phyloP scores from a whole-genome alignment of 2,797 vertebrate species.

The Cercopithecus petaurista region DNA sequence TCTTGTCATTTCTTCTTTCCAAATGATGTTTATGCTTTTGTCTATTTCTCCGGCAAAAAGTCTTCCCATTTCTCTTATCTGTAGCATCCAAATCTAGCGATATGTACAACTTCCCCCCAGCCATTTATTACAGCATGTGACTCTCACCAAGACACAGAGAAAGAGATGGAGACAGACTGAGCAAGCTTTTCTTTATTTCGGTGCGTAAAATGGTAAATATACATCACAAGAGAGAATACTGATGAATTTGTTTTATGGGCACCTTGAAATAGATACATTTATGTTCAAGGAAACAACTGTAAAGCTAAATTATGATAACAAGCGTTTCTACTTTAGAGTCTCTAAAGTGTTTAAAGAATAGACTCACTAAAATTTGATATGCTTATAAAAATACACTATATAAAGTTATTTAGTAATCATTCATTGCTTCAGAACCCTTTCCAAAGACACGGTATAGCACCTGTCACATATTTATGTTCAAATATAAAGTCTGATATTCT shows the following conservation, averaged over 20 bases:
- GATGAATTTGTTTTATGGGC: slow-evolving; percentile 31
- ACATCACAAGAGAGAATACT: not conserved
- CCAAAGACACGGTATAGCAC: not conserved
- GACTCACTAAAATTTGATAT: slow-evolving; percentile 51
- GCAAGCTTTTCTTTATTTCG: not conserved
- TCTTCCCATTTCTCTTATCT: not conserved
- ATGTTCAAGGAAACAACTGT: slow-evolving; percentile 6
- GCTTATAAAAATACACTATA: slow-evolving; percentile 27
- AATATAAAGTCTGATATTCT: not conserved
- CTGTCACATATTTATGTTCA: slow-evolving; percentile 17
- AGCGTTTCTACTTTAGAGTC: slow-evolving; percentile 50
- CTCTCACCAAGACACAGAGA: not conserved
- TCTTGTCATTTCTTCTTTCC: not conserved
- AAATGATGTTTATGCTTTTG: not conserved
- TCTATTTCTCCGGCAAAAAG: not conserved
- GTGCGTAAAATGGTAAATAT: not conserved
- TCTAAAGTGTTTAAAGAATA: slow-evolving; percentile 34
- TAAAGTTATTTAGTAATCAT: slow-evolving; percentile 48
- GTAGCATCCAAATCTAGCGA: not conserved
- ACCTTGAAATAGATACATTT: slow-evolving; percentile 43
- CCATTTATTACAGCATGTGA: not conserved
- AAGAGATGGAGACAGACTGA: not conserved
- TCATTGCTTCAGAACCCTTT: slow-evolving; percentile 23
- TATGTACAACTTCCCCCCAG: not conserved
- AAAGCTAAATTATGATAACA: slow-evolving; percentile 53